phyloP scores from a whole-genome alignment of 2,113 vertebrate species.

The Falco punctatus region DNA sequence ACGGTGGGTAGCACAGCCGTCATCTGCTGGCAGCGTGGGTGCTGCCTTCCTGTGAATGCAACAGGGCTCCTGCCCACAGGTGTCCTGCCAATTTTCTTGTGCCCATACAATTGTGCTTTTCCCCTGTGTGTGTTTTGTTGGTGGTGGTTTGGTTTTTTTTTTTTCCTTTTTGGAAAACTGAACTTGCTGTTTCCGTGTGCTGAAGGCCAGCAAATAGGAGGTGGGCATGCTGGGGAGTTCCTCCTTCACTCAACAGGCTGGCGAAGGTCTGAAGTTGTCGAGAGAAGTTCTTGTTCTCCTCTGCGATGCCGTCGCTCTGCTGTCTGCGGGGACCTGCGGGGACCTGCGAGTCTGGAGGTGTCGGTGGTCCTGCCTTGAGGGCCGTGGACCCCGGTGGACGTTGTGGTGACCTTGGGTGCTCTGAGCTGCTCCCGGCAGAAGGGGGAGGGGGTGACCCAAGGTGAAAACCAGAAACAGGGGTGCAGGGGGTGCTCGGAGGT shows the following conservation, averaged over 20 bases:
- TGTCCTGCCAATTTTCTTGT: not conserved
- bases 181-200: not conserved
- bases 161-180: not conserved
- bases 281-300: not conserved
- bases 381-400: fast-evolving
- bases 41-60: fast-evolving
- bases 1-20: fast-evolving
- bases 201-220: not conserved
- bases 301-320: fast-evolving
- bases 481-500: not conserved
- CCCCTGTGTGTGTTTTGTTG: not conserved
- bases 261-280: not conserved
- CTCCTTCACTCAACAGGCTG: not conserved
- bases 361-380: fast-evolving
- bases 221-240: fast-evolving
- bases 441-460: not conserved
- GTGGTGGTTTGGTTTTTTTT: too few relatives aligned
- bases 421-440: not conserved
- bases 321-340: fast-evolving
- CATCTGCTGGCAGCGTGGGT: not conserved
- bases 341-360: fast-evolving
- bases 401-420: not conserved
- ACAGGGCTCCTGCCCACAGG: not conserved
- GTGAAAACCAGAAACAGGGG: not conserved
- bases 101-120: fast-evolving